Conservation (phyloP, 2,888 invertebrate genomes). For the Ischnus inquisitorius region DNA sequence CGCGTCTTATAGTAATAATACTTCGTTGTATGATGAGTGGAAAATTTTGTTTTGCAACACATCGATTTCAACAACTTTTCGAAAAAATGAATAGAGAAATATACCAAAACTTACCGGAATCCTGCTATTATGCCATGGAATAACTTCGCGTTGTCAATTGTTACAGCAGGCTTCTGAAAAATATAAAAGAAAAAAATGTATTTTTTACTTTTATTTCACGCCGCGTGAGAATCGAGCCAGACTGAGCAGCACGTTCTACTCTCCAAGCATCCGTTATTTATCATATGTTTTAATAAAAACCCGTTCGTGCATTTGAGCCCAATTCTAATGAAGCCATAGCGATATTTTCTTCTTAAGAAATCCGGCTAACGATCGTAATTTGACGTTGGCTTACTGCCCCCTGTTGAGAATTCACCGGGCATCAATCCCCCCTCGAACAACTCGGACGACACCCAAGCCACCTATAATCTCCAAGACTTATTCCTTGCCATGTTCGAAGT, state of each 20-base stretch:
- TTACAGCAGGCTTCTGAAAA: no score
- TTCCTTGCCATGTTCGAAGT: conserved; percentile 78
- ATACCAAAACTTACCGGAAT: not conserved
- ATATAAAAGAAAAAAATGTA: no score
- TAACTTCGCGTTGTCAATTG: not conserved
- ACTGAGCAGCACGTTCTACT: conserved; percentile 60
- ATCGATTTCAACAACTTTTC: no score
- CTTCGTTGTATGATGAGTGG: not conserved
- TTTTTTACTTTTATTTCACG: not conserved
- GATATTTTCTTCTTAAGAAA: conserved; percentile 62
- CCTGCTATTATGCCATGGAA: not conserved
- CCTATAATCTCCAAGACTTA: conserved; percentile 77
- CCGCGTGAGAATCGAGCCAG: conserved; percentile 45
- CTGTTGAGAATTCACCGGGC: conserved; percentile 58
- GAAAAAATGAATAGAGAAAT: not conserved
- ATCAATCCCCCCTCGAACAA: conserved; percentile 70
- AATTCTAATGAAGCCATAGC: conserved; percentile 66
- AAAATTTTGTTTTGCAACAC: not conserved
- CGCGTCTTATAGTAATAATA: conserved; percentile 9
- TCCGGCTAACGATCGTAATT: conserved; percentile 37
- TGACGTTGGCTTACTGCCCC: conserved; percentile 21
- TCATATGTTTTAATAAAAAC: conserved; percentile 45
- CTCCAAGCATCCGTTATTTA: conserved; percentile 42
- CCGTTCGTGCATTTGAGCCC: conserved; percentile 54
- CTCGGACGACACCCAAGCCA: conserved; percentile 42